These are phyloP conservation scores for Mus pahari DNA, from an alignment of 2,113 vertebrate species.

Conservation along the genomic window DNA sequence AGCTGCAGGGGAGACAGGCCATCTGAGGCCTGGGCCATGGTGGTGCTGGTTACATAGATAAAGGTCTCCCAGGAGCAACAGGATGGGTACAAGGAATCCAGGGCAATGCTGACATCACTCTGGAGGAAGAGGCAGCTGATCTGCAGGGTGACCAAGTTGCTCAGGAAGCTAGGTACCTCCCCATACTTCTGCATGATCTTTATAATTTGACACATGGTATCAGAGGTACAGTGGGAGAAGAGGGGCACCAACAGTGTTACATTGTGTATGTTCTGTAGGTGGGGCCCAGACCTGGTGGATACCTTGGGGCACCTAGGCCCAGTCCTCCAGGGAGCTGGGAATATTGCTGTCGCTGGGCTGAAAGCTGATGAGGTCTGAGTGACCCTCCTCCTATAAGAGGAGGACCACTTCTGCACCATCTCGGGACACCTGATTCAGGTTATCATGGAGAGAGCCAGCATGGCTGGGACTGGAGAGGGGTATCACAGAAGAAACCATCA, in stretches of 20 bases:
- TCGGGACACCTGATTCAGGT: slow-evolving; percentile 94
- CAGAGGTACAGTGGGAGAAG: slow-evolving; percentile 98
- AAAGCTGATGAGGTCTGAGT: slow-evolving; percentile 96
- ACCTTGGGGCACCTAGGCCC: slow-evolving; percentile 98
- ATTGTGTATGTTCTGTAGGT: slow-evolving; percentile 98
- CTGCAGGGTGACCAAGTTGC: slow-evolving; percentile 95
- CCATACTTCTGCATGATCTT: slow-evolving; percentile 99
- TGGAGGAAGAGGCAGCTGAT: slow-evolving; percentile 98
- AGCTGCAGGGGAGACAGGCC: slow-evolving; percentile 93
- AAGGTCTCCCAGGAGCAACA: slow-evolving; percentile 99
- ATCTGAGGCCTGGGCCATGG: slow-evolving; percentile 87
- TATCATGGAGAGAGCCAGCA: slow-evolving; percentile 94
- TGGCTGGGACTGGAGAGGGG: slow-evolving; percentile 95
- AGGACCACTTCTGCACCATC: slow-evolving; percentile 96
- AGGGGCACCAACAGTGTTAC: slow-evolving; percentile 98
- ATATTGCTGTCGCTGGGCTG: slow-evolving; percentile 98
- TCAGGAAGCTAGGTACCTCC: slow-evolving; percentile 98
- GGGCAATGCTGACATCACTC: slow-evolving; percentile 96
- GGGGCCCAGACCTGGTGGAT: slow-evolving; percentile 98
- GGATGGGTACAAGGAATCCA: slow-evolving; percentile 97
- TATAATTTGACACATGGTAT: slow-evolving; percentile 99
- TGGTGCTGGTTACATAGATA: slow-evolving; percentile 93
- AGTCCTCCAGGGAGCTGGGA: slow-evolving; percentile 98
- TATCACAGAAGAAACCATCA: slow-evolving; percentile 96
- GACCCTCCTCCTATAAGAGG: slow-evolving; percentile 95